A percentile compares a stretch with the other conserved stretches of the same genome.
These are phyloP conservation scores for Uropsilus gracilis DNA, from an alignment of 2,113 vertebrate genomes.

Conservation along the genomic window DNA sequence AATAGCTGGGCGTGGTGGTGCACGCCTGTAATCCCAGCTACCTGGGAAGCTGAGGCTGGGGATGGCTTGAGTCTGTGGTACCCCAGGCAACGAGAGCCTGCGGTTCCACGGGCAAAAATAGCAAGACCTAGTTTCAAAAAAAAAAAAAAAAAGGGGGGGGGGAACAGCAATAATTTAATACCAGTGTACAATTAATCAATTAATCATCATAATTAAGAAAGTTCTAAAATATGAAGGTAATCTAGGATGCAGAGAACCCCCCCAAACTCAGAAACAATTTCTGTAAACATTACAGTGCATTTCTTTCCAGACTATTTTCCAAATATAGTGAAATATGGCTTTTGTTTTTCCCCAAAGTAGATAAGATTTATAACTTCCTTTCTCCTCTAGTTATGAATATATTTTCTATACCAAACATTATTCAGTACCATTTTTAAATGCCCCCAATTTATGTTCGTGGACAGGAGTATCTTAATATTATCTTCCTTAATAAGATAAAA, in stretches of 20 bases:
- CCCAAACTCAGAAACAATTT: background rate
- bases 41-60: no score
- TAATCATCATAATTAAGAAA: conserved; percentile 6
- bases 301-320: background rate
- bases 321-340: background rate
- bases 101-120: no score
- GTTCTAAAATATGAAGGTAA: background rate
- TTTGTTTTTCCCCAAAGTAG: background rate
- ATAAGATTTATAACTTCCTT: background rate
- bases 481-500: background rate
- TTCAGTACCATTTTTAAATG: background rate
- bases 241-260: background rate
- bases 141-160: no score
- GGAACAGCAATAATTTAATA: no score
- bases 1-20: no score
- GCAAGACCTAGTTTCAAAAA: no score
- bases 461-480: background rate
- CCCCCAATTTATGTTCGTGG: background rate
- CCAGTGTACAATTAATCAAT: background rate
- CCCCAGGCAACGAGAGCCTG: no score
- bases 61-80: no score
- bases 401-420: background rate
- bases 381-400: background rate
- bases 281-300: background rate
- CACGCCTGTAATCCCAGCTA: no score